A percentile compares a stretch with the other conserved stretches of the same genome.
phyloP scores from a whole-genome alignment of 2,113 vertebrate species.

The Ia io region DNA sequence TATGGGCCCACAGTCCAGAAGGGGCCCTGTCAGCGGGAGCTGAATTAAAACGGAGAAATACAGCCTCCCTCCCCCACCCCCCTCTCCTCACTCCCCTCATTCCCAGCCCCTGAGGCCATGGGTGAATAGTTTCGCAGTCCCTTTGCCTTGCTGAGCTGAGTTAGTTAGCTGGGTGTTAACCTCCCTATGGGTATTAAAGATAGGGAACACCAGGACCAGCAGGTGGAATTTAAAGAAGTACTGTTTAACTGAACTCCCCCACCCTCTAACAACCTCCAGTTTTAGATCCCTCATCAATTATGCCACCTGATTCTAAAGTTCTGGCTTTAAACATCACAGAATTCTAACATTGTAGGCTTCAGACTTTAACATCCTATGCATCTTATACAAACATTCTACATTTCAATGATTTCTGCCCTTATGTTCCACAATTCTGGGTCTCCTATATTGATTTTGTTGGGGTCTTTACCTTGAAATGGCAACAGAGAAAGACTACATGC shows the following conservation, averaged over 20 bases:
- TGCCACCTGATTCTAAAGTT: not conserved
- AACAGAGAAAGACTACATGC: not conserved
- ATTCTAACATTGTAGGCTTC: not conserved
- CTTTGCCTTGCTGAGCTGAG: not conserved
- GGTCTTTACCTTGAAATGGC: not conserved
- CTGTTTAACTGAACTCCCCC: not conserved
- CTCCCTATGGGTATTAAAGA: not conserved
- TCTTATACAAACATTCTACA: not conserved
- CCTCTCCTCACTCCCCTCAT: not conserved
- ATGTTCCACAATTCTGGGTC: not conserved
- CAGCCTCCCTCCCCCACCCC: not conserved
- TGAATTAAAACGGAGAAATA: conserved; percentile 67
- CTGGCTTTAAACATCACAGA: not conserved
- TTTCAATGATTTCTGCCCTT: not conserved
- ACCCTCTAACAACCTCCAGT: not conserved
- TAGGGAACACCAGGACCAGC: not conserved
- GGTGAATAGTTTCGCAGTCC: not conserved
- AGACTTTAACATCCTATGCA: not conserved
- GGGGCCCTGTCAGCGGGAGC: conserved; percentile 59
- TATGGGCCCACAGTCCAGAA: conserved; percentile 67
- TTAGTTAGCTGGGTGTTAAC: not conserved
- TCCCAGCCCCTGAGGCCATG: not conserved
- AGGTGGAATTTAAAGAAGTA: not conserved
- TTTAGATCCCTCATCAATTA: not conserved
- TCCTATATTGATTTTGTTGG: not conserved